A percentile compares a stretch with the other conserved stretches of the same genome.
Evolutionary conservation across 2,797 vertebrate species (phyloP).

Genomic region (Distichodus sexfasciatus): DNA sequence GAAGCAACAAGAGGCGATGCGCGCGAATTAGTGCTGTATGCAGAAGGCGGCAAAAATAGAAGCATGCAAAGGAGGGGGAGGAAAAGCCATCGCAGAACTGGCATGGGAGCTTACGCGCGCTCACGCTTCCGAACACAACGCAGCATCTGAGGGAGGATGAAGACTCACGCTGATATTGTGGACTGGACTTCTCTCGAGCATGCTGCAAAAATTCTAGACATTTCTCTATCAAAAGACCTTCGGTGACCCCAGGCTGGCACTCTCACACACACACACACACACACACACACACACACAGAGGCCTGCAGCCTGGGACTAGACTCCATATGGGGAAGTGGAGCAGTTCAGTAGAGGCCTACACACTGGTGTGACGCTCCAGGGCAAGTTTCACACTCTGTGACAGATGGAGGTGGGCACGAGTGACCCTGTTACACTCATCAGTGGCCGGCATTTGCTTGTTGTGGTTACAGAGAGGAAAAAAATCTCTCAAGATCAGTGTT

Average conservation of each 20-base stretch:
- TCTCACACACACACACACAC: background rate
- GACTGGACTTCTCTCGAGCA: slow-evolving; percentile 21
- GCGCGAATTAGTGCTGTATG: slow-evolving; percentile 27
- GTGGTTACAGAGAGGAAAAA: background rate
- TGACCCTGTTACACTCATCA: background rate
- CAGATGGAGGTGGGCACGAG: background rate
- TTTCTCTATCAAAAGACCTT: slow-evolving; percentile 28
- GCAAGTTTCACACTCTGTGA: slow-evolving; percentile 12
- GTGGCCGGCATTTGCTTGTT: background rate
- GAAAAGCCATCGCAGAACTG: slow-evolving; percentile 29
- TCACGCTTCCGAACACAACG: slow-evolving; percentile 21
- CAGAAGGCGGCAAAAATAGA: slow-evolving; percentile 40
- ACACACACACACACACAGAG: background rate
- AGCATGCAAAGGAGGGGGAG: slow-evolving; percentile 29
- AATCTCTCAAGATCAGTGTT: background rate
- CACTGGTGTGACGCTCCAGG: background rate
- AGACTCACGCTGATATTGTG: slow-evolving; percentile 5
- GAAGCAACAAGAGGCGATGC: slow-evolving; percentile 34
- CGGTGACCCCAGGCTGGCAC: slow-evolving; percentile 21
- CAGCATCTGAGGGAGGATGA: slow-evolving; percentile 26
- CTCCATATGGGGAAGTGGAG: slow-evolving; percentile 26
- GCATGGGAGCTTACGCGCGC: slow-evolving; percentile 19
- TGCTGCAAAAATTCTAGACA: slow-evolving; percentile 20
- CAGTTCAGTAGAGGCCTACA: slow-evolving; percentile 5
- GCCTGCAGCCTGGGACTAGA: slow-evolving; percentile 10